Evolutionary conservation across 2,113 vertebrate species (phyloP).

Genomic region (Calidris pugnax): DNA sequence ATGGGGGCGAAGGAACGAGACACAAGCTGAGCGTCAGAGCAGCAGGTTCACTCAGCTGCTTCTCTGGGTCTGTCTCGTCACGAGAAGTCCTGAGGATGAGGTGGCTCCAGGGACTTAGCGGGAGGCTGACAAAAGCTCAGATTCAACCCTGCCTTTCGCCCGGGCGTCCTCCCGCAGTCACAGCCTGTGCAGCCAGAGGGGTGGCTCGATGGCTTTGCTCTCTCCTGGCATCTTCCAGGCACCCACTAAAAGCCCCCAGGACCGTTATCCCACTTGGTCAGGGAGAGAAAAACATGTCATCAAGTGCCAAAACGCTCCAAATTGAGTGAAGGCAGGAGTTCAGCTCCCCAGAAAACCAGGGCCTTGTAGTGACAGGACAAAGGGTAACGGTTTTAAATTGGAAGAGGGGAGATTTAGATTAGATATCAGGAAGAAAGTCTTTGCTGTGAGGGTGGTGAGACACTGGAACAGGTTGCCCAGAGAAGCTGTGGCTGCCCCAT

Average conservation of each 20-base stretch:
- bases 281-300: not conserved
- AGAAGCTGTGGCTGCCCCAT: no score
- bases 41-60: not conserved
- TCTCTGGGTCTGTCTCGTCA: not conserved
- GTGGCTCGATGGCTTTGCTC: accelerated
- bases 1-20: accelerated
- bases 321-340: accelerated
- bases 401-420: no score
- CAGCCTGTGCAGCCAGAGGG: not conserved
- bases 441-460: no score
- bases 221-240: not conserved
- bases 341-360: not conserved
- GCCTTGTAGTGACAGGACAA: no score
- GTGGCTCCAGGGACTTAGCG: not conserved
- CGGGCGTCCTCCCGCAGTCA: accelerated
- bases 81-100: not conserved
- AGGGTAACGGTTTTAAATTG: no score
- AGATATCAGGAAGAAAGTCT: no score
- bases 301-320: accelerated
- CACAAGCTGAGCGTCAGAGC: not conserved
- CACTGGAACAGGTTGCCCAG: no score
- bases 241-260: not conserved
- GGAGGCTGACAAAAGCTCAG: not conserved
- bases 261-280: accelerated
- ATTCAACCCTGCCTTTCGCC: not conserved